Evolutionary conservation across 1,140 invertebrate genomes (phyloP).

Genomic region (Oryctes rhinoceros): DNA sequence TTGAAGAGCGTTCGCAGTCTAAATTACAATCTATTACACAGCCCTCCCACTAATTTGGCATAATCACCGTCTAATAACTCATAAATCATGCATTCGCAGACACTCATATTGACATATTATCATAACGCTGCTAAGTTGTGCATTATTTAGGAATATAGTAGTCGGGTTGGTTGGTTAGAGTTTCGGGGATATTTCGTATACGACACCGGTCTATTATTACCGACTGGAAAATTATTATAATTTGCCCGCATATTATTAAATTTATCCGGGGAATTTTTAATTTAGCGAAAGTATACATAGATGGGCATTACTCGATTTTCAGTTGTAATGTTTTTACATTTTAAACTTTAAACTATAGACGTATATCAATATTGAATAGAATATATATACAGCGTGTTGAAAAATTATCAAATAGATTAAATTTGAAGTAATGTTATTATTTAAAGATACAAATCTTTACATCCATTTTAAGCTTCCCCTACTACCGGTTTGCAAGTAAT

Average conservation of each 20-base stretch:
- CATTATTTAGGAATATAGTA: slow-evolving; percentile 39
- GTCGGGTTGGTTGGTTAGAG: background rate
- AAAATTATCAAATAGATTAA: too few species aligned
- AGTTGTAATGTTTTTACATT: too few species aligned
- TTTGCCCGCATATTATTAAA: background rate
- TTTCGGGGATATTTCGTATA: slow-evolving; percentile 13
- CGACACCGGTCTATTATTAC: background rate
- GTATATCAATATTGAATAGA: too few species aligned
- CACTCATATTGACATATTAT: slow-evolving; percentile 51
- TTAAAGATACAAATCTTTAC: too few species aligned
- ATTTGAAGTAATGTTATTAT: too few species aligned
- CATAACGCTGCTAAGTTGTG: slow-evolving; percentile 40
- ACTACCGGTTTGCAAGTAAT: too few species aligned
- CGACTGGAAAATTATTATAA: slow-evolving; percentile 1
- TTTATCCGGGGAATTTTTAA: background rate
- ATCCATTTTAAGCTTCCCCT: too few species aligned
- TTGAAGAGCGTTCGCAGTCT: slow-evolving; percentile 44
- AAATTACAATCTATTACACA: slow-evolving; percentile 50
- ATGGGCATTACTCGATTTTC: too few species aligned
- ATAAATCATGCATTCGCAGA: slow-evolving; percentile 52
- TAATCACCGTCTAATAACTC: slow-evolving; percentile 51
- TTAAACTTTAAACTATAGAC: too few species aligned
- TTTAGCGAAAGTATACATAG: too few species aligned
- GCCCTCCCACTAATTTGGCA: slow-evolving; percentile 50
- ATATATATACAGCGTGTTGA: too few species aligned